phyloP scores from a whole-genome alignment of 2,797 vertebrate genomes.

The Molossus molossus region DNA sequence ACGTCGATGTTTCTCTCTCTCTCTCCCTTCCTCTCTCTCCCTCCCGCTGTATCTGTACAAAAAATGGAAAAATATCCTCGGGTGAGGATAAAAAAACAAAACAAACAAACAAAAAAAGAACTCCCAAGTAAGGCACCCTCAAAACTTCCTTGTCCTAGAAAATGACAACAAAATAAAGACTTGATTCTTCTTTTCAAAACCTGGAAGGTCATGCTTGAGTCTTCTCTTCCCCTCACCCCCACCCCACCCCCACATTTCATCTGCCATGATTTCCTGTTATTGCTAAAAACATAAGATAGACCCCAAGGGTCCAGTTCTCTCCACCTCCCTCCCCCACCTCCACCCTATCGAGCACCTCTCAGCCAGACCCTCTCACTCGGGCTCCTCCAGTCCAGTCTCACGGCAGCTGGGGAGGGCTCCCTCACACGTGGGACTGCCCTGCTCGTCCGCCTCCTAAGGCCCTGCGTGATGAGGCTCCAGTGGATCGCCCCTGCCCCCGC shows the following conservation, averaged over 20 bases:
- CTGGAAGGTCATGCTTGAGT: neutral
- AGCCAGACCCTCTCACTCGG: neutral
- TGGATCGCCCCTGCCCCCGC: neutral
- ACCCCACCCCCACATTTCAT: neutral
- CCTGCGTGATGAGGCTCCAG: neutral
- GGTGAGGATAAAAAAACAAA: too few species aligned
- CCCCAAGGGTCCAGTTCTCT: neutral
- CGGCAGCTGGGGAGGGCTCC: neutral
- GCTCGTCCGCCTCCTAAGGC: neutral
- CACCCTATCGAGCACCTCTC: neutral
- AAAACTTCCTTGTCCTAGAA: slow-evolving; percentile 30
- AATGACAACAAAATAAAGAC: slow-evolving; percentile 3
- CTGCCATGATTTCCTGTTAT: neutral
- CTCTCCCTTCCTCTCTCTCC: too few species aligned
- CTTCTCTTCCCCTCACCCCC: slow-evolving; percentile 17
- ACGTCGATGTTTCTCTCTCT: too few species aligned
- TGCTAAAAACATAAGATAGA: neutral
- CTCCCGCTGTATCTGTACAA: too few species aligned
- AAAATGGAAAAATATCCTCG: too few species aligned
- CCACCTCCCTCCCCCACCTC: neutral
- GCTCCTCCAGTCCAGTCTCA: neutral
- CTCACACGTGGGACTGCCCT: neutral
- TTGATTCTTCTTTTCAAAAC: slow-evolving; percentile 50
- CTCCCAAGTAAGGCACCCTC: neutral
- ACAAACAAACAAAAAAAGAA: too few species aligned